A percentile compares a stretch with the other conserved stretches of the same genome.
Conservation (phyloP, 2,113 vertebrate species). For the Microcebus lehilahytsara region DNA sequence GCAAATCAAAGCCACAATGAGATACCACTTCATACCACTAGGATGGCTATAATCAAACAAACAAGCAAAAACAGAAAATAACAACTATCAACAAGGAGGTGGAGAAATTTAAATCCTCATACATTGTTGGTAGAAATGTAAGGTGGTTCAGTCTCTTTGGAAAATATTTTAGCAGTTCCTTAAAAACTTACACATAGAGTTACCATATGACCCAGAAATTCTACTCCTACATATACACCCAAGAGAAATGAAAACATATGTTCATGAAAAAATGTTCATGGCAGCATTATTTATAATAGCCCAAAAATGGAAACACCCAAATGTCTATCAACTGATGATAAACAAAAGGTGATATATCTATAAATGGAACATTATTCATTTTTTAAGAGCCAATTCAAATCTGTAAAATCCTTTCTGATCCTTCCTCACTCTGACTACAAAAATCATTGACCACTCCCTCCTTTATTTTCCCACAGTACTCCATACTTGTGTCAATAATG, state of each 20-base stretch:
- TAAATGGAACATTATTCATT: not conserved
- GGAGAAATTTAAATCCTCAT: not conserved
- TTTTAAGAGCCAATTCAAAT: not conserved
- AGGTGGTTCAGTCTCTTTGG: not conserved
- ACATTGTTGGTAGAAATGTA: not conserved
- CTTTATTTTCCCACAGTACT: not conserved
- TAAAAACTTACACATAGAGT: not conserved
- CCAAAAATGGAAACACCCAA: not conserved
- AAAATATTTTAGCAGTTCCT: not conserved
- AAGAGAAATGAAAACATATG: conserved; percentile 20
- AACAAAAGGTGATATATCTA: not conserved
- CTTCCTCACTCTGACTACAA: not conserved
- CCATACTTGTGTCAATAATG: not conserved
- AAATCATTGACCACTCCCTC: not conserved
- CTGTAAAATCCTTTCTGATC: not conserved
- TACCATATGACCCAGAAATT: not conserved
- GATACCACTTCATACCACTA: not conserved
- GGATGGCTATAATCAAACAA: not conserved
- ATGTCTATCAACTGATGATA: not conserved
- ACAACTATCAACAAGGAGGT: not conserved
- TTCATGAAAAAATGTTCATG: conserved; percentile 15
- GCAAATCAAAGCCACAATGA: not conserved
- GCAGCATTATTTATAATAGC: not conserved
- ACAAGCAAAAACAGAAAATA: not conserved
- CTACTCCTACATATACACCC: not conserved